These are phyloP conservation scores for Alviniconcha marisindica DNA, from an alignment of 1,140 invertebrate species.

Conservation along the genomic window DNA sequence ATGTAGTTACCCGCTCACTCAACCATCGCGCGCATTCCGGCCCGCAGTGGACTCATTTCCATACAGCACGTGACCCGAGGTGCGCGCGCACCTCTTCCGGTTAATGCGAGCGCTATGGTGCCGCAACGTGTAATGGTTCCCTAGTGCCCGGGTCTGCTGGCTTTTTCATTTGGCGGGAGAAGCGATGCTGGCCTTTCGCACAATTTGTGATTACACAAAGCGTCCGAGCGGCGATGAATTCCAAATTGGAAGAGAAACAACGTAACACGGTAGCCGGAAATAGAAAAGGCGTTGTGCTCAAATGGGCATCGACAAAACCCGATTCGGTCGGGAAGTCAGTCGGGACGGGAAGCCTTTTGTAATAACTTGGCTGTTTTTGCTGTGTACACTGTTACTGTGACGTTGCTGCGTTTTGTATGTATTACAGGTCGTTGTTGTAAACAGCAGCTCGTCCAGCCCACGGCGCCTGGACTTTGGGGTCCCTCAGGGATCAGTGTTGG, in stretches of 20 bases:
- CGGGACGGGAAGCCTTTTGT: too few species aligned
- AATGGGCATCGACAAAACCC: conserved; percentile 32
- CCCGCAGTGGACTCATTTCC: conserved; percentile 33
- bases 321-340: too few species aligned
- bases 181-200: not conserved
- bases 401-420: too few species aligned
- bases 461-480: too few species aligned
- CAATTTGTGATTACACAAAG: conserved; percentile 42
- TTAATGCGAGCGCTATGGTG: conserved; percentile 19
- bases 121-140: conserved; percentile 31
- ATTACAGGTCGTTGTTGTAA: too few species aligned
- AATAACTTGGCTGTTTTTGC: too few species aligned
- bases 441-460: too few species aligned
- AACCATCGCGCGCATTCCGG: not conserved
- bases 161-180: conserved; percentile 38
- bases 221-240: conserved; percentile 14
- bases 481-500: too few species aligned
- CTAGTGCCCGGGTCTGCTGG: not conserved
- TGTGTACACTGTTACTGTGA: too few species aligned
- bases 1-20: conserved; percentile 36
- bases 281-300: conserved; percentile 26
- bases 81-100: conserved; percentile 38
- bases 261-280: conserved; percentile 15
- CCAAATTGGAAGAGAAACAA: conserved; percentile 37
- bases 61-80: conserved; percentile 35